A percentile compares a stretch with the other conserved stretches of the same genome.
Conservation (phyloP, 1,140 invertebrate species). For the Brachionus rotundiformis region DNA sequence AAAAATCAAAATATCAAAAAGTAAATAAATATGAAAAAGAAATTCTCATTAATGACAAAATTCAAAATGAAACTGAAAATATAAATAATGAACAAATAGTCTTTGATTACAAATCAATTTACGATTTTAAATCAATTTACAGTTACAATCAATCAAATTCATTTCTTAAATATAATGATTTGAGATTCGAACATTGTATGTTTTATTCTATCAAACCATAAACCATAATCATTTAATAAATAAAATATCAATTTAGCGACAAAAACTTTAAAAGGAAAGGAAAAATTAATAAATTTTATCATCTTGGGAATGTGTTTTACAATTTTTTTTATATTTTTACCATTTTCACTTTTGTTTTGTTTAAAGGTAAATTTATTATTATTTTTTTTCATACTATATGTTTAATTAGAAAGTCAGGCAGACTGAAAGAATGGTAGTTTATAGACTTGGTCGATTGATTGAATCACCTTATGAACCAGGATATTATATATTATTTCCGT, state of each 20-base stretch:
- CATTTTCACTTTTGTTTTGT: conserved; percentile 15
- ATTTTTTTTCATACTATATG: background rate
- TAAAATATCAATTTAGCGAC: background rate
- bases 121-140: conserved; percentile 41
- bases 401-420: conserved; percentile 25
- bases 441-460: conserved; percentile 38
- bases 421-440: conserved; percentile 49
- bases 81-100: background rate
- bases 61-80: background rate
- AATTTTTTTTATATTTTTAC: conserved; percentile 9
- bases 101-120: conserved; percentile 44
- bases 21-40: conserved; percentile 35
- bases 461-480: background rate
- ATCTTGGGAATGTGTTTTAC: background rate
- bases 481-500: conserved; percentile 43
- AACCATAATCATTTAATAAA: too few relatives aligned
- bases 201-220: too few relatives aligned
- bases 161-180: conserved; percentile 3
- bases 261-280: background rate
- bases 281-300: conserved; percentile 19
- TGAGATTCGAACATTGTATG: conserved; percentile 8
- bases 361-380: conserved; percentile 19
- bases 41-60: background rate
- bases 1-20: conserved; percentile 14
- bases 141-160: background rate